phyloP scores from a whole-genome alignment of 2,113 vertebrate species.

The Triplophysa dalaica region DNA sequence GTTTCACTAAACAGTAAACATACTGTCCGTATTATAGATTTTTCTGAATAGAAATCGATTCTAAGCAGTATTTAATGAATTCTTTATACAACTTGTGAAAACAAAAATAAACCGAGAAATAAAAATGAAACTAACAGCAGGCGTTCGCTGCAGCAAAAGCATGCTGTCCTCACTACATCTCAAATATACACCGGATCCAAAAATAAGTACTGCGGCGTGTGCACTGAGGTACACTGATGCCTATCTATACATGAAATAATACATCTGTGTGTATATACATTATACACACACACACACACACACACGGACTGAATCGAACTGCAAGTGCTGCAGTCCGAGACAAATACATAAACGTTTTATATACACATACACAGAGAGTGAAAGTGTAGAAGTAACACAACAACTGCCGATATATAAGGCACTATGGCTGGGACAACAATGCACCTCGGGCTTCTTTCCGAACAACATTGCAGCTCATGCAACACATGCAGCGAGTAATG shows the following conservation, averaged over 20 bases:
- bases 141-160: conserved; percentile 85
- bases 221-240: conserved; percentile 74
- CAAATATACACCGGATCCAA: conserved; percentile 87
- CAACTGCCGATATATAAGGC: conserved; percentile 99
- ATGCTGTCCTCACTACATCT: conserved; percentile 83
- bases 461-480: conserved; percentile 90
- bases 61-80: conserved; percentile 85
- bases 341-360: conserved; percentile 75
- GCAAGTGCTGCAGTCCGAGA: conserved; percentile 99
- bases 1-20: conserved; percentile 89
- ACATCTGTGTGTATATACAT: conserved; percentile 52
- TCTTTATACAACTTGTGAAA: conserved; percentile 86
- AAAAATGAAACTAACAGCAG: conserved; percentile 75
- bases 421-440: conserved; percentile 99
- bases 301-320: conserved; percentile 88
- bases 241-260: conserved; percentile 72
- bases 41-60: conserved; percentile 81
- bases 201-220: conserved; percentile 82
- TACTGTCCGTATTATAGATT: conserved; percentile 81
- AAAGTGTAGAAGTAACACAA: conserved; percentile 98
- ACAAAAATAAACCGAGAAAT: conserved; percentile 40
- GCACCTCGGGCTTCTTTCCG: conserved; percentile 88
- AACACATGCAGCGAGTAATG: conserved; percentile 98
- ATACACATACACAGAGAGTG: conserved; percentile 70
- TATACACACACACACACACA: conserved; percentile 71